Conservation (phyloP, 2,888 invertebrate species). For the Andrena camellia region DNA sequence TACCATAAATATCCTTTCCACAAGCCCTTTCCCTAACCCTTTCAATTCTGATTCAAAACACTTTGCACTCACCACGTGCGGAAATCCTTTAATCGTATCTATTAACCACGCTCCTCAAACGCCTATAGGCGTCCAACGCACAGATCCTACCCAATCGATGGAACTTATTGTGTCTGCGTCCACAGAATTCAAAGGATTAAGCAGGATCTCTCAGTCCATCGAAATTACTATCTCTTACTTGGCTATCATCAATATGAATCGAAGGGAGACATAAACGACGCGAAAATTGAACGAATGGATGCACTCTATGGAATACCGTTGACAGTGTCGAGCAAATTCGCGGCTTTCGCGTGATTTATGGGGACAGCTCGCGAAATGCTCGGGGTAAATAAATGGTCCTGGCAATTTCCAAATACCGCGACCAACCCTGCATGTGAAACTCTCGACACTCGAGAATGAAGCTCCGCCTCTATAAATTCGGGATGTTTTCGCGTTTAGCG, state of each 20-base stretch:
- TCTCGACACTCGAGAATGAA: conserved; percentile 27
- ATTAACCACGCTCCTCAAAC: too few relatives aligned
- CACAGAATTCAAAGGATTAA: too few relatives aligned
- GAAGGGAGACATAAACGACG: background rate
- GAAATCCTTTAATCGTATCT: too few relatives aligned
- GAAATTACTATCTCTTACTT: too few relatives aligned
- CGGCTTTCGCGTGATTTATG: conserved; percentile 22
- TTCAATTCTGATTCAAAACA: too few relatives aligned
- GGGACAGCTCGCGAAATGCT: conserved; percentile 12
- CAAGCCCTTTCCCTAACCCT: too few relatives aligned
- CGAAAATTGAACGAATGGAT: conserved; percentile 3
- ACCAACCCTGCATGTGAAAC: conserved; percentile 15
- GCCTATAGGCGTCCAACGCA: too few relatives aligned
- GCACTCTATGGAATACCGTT: background rate
- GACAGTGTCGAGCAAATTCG: conserved; percentile 1
- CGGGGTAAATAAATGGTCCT: conserved; percentile 8
- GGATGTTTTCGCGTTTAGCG: background rate
- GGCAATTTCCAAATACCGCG: conserved; percentile 18
- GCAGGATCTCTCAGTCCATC: too few relatives aligned
- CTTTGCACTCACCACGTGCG: too few relatives aligned
- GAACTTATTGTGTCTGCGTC: too few relatives aligned
- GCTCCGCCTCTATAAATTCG: conserved; percentile 21
- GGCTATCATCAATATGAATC: background rate
- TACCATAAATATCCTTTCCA: background rate
- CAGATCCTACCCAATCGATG: too few relatives aligned